These are phyloP conservation scores for Microctonus aethiopoides DNA, from an alignment of 2,888 invertebrate genomes.

Conservation along the genomic window DNA sequence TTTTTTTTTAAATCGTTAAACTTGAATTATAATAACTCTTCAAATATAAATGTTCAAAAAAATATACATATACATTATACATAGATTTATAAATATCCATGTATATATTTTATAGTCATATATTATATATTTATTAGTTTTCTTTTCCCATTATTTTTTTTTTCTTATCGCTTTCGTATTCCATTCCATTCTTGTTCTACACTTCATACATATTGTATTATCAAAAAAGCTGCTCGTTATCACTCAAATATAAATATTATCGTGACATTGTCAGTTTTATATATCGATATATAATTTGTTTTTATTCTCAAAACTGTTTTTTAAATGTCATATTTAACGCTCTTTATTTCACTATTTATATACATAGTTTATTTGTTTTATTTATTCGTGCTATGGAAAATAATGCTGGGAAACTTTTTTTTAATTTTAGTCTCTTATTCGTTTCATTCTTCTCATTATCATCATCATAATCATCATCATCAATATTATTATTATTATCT, in stretches of 20 bases:
- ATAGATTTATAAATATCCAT: neutral
- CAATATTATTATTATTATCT: no score
- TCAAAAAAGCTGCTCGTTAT: neutral
- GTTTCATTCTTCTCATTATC: no score
- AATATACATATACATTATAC: neutral
- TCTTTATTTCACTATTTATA: neutral
- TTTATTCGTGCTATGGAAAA: neutral
- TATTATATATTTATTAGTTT: neutral
- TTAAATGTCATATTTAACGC: neutral
- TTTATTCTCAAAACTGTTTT: conserved; percentile 1
- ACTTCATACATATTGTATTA: neutral
- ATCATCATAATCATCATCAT: no score
- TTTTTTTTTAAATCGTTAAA: no score
- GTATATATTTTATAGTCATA: no score
- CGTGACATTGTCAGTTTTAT: conserved; percentile 3
- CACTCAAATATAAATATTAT: conserved; percentile 2
- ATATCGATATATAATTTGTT: neutral
- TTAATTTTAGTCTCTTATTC: no score
- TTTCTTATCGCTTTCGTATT: neutral
- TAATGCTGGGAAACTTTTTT: neutral
- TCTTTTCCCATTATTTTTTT: neutral
- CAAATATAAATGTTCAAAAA: no score
- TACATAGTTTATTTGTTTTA: neutral
- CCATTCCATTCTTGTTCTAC: conserved; percentile 5
- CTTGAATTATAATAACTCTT: no score